phyloP scores from a whole-genome alignment of 2,888 invertebrate species.

The Syrphus vitripennis region DNA sequence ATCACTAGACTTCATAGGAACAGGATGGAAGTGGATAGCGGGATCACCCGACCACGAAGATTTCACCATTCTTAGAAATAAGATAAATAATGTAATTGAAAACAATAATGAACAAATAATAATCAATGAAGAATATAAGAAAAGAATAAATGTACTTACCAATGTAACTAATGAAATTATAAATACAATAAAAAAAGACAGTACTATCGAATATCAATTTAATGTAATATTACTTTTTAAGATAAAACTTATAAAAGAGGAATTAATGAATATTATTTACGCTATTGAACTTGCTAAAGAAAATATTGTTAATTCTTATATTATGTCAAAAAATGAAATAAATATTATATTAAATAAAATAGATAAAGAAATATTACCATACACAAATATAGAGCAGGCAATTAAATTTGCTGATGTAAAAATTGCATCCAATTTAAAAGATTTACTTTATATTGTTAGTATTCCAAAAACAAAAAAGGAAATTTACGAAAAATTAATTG shows the following conservation, averaged over 20 bases:
- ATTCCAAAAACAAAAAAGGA: slow-evolving; percentile 45
- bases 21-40: no score
- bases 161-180: no score
- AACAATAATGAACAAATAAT: no score
- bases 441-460: slow-evolving; percentile 42
- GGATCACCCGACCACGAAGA: no score
- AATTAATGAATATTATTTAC: slow-evolving; percentile 19
- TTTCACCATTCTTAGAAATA: no score
- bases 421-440: slow-evolving; percentile 20
- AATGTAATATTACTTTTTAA: slow-evolving; percentile 3
- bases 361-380: slow-evolving; percentile 41
- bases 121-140: no score
- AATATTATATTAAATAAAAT: slow-evolving; percentile 12
- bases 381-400: slow-evolving; percentile 53
- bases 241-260: slow-evolving; percentile 38
- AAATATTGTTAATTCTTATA: slow-evolving; percentile 13
- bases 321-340: slow-evolving; percentile 31
- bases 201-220: slow-evolving; percentile 1
- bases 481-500: no score
- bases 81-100: no score
- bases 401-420: slow-evolving; percentile 56
- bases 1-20: no score
- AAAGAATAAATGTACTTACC: no score
- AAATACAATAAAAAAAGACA: slow-evolving; percentile 6
- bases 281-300: slow-evolving; percentile 18